Percentiles rank a stretch among this genome's conserved stretches.
phyloP scores from a whole-genome alignment of 2,888 invertebrate genomes.

The Caenorhabditis sp. region DNA sequence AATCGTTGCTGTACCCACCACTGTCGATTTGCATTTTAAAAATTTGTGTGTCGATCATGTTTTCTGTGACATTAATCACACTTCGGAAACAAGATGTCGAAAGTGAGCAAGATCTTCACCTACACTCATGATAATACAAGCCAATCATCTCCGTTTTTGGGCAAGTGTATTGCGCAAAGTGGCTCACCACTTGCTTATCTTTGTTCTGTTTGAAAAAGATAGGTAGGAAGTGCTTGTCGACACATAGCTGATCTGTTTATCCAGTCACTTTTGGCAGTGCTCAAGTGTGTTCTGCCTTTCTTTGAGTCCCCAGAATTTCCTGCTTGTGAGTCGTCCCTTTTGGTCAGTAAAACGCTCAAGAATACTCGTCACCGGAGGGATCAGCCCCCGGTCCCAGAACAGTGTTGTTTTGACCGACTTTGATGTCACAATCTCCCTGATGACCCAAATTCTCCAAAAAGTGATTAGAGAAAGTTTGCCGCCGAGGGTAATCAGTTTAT shows the following conservation, averaged over 20 bases:
- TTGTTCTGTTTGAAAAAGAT: constrained; percentile 45
- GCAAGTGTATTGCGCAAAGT: constrained; percentile 37
- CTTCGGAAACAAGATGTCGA: background rate
- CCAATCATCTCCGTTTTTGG: constrained; percentile 24
- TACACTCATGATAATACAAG: constrained; percentile 12
- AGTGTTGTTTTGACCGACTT: constrained; percentile 18
- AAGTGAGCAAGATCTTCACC: constrained; percentile 12
- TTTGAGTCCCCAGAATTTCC: constrained; percentile 13
- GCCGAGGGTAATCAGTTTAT: constrained; percentile 53
- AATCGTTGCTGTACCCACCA: background rate
- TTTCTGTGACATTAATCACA: background rate
- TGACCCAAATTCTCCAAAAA: constrained; percentile 47
- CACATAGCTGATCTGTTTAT: constrained; percentile 59
- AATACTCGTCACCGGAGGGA: constrained; percentile 26
- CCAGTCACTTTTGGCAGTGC: constrained; percentile 53
- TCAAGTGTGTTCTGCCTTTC: constrained; percentile 26
- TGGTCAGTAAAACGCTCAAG: constrained; percentile 2
- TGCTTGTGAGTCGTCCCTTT: constrained; percentile 8
- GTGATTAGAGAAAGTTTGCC: constrained; percentile 54
- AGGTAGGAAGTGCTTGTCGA: constrained; percentile 53
- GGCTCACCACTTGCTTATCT: constrained; percentile 40
- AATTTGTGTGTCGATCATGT: no score
- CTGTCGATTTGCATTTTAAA: no score
- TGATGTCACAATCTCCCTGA: constrained; percentile 29
- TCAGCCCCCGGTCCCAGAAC: background rate